phyloP scores from a whole-genome alignment of 2,888 invertebrate genomes.

The Eremobia ochroleuca region DNA sequence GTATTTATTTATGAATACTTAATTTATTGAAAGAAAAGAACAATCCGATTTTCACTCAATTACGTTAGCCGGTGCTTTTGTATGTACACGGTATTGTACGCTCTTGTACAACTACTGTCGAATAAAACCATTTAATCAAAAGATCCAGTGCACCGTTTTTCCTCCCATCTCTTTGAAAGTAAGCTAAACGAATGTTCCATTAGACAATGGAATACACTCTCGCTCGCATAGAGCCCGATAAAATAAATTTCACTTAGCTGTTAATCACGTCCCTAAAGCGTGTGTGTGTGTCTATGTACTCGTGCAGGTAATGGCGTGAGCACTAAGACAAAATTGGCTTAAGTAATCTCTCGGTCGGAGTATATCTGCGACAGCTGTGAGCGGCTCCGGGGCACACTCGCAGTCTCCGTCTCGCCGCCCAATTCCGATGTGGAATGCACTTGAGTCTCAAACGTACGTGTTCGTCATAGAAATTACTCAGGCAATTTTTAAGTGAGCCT shows the following conservation, averaged over 20 bases:
- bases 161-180: constrained; percentile 70
- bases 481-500: constrained; percentile 89
- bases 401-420: constrained; percentile 69
- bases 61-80: constrained; percentile 65
- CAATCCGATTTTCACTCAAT: constrained; percentile 25
- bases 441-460: constrained; percentile 82
- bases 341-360: constrained; percentile 81
- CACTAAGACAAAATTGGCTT: constrained; percentile 87
- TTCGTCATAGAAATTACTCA: constrained; percentile 88
- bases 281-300: constrained; percentile 80
- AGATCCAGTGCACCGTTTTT: constrained; percentile 61
- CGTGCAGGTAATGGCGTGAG: constrained; percentile 82
- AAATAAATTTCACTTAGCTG: constrained; percentile 87
- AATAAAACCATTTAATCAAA: constrained; percentile 61
- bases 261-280: constrained; percentile 85
- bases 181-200: constrained; percentile 79
- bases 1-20: constrained; percentile 79
- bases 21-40: constrained; percentile 75
- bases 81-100: constrained; percentile 39
- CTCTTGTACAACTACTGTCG: constrained; percentile 37
- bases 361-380: constrained; percentile 71
- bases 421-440: constrained; percentile 84
- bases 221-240: constrained; percentile 74
- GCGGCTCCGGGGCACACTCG: constrained; percentile 40
- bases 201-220: constrained; percentile 78